Conservation (phyloP, 2,888 invertebrate species). For the Habroteleia sp. region DNA sequence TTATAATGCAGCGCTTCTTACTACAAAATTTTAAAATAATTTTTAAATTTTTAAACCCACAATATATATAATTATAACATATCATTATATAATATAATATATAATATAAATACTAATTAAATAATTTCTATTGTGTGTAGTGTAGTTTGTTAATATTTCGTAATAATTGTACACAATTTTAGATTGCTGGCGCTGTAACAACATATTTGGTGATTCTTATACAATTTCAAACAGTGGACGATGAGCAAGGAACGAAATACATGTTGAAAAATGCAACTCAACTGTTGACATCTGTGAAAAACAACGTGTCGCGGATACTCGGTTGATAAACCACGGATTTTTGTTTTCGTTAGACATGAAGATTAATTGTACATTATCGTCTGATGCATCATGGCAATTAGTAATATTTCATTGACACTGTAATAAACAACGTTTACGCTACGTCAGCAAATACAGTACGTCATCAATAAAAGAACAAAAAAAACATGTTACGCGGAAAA, state of each 20-base stretch:
- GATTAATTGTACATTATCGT: slow-evolving; percentile 30
- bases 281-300: slow-evolving; percentile 64
- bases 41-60: too few species aligned
- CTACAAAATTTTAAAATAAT: too few species aligned
- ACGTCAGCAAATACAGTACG: slow-evolving; percentile 25
- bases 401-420: slow-evolving; percentile 29
- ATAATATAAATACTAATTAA: too few species aligned
- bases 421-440: slow-evolving; percentile 27
- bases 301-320: slow-evolving; percentile 25
- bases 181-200: slow-evolving; percentile 56
- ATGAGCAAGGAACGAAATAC: slow-evolving; percentile 69
- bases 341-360: slow-evolving; percentile 11
- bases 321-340: slow-evolving; percentile 3
- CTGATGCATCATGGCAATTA: slow-evolving; percentile 30
- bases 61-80: too few species aligned
- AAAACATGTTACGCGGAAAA: slow-evolving; percentile 18
- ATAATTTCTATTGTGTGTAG: too few species aligned
- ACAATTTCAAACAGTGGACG: slow-evolving; percentile 83
- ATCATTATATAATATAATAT: too few species aligned
- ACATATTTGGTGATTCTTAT: slow-evolving; percentile 56
- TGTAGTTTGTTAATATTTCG: too few species aligned
- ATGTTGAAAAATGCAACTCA: slow-evolving; percentile 73
- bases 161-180: too few species aligned
- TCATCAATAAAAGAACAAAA: slow-evolving; percentile 44
- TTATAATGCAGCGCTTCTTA: too few species aligned